These are phyloP conservation scores for Pseudomyrmex sp. DNA, from an alignment of 1,140 invertebrate species.

Conservation along the genomic window DNA sequence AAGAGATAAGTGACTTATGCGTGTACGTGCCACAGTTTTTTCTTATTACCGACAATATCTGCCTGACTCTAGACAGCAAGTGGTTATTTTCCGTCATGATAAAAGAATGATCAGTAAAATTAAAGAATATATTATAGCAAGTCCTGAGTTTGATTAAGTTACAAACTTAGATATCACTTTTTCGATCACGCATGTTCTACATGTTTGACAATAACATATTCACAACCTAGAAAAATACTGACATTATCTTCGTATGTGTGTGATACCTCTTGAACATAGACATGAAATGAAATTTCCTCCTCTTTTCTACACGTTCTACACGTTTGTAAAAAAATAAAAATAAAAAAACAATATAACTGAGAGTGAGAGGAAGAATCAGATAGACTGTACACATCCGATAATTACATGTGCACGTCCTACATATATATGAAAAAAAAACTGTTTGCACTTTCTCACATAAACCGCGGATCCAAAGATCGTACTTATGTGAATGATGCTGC, in stretches of 20 bases:
- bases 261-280: conserved; percentile 8
- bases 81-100: conserved; percentile 7
- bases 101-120: no score
- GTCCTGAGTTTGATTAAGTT: no score
- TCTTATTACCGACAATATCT: conserved; percentile 26
- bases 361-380: not conserved
- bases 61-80: not conserved
- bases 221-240: conserved; percentile 35
- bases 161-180: no score
- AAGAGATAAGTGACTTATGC: not conserved
- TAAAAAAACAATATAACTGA: not conserved
- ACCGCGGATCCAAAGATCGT: not conserved
- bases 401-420: no score
- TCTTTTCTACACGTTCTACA: not conserved
- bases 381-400: no score
- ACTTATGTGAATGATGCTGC: not conserved
- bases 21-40: not conserved
- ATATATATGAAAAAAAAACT: not conserved
- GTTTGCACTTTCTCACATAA: not conserved
- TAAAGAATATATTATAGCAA: no score
- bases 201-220: conserved; percentile 4
- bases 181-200: not conserved
- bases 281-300: not conserved
- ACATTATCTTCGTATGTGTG: not conserved
- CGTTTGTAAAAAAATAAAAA: not conserved